Evolutionary conservation across 2,113 vertebrate species (phyloP).

Genomic region (Pterophyllum scalare): DNA sequence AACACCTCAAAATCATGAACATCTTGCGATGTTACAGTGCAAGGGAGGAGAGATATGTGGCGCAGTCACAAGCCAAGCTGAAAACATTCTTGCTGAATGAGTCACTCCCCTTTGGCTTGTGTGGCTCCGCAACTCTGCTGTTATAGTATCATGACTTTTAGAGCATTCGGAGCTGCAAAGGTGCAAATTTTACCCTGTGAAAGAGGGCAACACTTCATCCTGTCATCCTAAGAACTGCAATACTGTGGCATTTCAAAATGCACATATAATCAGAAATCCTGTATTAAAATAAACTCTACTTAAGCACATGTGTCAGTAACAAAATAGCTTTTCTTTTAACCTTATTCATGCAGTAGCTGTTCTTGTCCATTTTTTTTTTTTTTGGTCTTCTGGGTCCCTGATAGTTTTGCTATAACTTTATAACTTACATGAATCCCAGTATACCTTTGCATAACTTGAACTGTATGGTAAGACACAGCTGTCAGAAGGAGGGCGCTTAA

Average conservation of each 20-base stretch:
- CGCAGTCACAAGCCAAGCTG: conserved; percentile 30
- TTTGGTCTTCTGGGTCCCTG: not conserved
- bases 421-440: not conserved
- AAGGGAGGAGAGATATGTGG: conserved; percentile 30
- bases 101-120: conserved; percentile 52
- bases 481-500: fast-evolving
- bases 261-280: not conserved
- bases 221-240: not conserved
- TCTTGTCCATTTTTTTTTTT: not conserved
- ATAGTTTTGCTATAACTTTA: not conserved
- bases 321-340: not conserved
- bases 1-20: conserved; percentile 18
- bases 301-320: not conserved
- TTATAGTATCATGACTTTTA: conserved; percentile 6
- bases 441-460: not conserved
- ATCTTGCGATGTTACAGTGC: conserved; percentile 31
- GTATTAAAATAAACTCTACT: not conserved
- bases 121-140: conserved; percentile 27
- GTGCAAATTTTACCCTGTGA: not conserved
- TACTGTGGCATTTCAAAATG: not conserved
- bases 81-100: conserved; percentile 68
- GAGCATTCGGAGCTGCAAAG: not conserved
- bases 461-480: not conserved
- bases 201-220: not conserved
- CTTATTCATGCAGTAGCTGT: not conserved